Conservation (phyloP, 2,888 invertebrate species). For the Agrotis clavis region DNA sequence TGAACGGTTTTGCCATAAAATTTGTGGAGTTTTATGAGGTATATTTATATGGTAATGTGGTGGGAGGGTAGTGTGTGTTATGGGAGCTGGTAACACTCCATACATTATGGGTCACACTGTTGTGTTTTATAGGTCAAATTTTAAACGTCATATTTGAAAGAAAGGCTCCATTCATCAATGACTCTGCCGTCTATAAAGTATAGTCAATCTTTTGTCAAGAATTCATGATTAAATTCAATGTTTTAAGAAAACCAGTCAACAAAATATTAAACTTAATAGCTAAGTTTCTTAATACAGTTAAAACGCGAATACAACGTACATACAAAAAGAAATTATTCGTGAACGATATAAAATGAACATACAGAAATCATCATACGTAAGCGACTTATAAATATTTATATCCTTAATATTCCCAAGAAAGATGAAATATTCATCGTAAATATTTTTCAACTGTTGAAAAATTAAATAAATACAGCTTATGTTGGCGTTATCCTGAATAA, state of each 20-base stretch:
- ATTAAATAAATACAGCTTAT: conserved; percentile 38
- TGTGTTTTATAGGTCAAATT: neutral
- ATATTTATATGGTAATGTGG: conserved; percentile 45
- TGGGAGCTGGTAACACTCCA: neutral
- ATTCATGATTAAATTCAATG: too few relatives aligned
- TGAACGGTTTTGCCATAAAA: conserved; percentile 56
- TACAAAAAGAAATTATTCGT: neutral
- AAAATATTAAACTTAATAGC: neutral
- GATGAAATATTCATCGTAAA: conserved; percentile 3
- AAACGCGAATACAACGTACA: neutral
- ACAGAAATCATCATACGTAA: neutral
- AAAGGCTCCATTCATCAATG: too few relatives aligned
- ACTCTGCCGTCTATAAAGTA: neutral
- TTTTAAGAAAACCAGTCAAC: too few relatives aligned
- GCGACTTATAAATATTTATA: neutral
- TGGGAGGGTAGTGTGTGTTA: conserved; percentile 6
- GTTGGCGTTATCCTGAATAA: conserved; percentile 30
- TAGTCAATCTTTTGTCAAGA: neutral
- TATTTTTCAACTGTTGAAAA: conserved; percentile 13
- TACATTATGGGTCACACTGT: neutral
- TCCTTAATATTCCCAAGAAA: neutral
- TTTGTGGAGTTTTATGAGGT: conserved; percentile 49
- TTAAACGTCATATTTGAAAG: too few relatives aligned
- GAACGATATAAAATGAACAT: neutral
- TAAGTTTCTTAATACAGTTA: neutral